Conservation (phyloP, 2,797 vertebrate genomes). For the Rhinoraja longicauda region DNA sequence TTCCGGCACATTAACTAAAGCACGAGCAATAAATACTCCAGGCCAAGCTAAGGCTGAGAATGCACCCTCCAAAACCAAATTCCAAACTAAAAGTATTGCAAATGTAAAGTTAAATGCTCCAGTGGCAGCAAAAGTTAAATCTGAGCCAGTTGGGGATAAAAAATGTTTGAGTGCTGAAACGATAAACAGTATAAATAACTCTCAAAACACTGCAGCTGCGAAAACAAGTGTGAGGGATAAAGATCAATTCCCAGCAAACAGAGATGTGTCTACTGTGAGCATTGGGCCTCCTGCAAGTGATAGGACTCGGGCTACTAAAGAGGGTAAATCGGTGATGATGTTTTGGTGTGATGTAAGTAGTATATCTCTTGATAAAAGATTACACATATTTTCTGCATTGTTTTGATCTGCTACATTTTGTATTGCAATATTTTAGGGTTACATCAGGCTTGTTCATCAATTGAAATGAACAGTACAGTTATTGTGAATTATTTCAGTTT, state of each 20-base stretch:
- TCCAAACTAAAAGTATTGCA: not conserved
- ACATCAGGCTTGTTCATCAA: not conserved
- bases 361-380: not conserved
- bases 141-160: not conserved
- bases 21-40: not conserved
- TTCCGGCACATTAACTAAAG: not conserved
- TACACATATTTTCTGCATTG: not conserved
- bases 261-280: too few relatives aligned
- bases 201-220: not conserved
- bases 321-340: not conserved
- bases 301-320: not conserved
- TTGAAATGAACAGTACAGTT: not conserved
- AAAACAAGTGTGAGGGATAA: not conserved
- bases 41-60: not conserved
- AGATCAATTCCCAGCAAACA: not conserved
- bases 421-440: not conserved
- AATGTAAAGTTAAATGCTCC: not conserved
- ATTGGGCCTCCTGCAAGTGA: not conserved
- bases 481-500: not conserved
- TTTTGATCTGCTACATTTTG: not conserved
- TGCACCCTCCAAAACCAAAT: not conserved
- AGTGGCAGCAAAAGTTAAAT: not conserved
- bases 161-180: not conserved
- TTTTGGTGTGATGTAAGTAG: conserved; percentile 39
- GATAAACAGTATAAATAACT: not conserved